Evolutionary conservation across 2,888 invertebrate species (phyloP).

Genomic region (Agonopterix heracliana): DNA sequence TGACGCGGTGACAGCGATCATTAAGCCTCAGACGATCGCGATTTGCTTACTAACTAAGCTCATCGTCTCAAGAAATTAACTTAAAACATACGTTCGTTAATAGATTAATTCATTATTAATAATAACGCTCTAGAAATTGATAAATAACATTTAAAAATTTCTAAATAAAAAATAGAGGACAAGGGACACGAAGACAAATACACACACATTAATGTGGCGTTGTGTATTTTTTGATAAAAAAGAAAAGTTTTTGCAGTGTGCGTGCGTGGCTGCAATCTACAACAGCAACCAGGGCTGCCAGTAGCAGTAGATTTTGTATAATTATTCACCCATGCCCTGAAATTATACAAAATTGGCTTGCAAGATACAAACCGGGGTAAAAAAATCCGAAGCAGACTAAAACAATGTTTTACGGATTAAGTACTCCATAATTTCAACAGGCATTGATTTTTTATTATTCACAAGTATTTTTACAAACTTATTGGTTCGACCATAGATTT

Average conservation of each 20-base stretch:
- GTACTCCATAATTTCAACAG: too few species aligned
- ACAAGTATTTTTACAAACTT: too few species aligned
- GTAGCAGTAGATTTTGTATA: too few species aligned
- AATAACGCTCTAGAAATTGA: neutral
- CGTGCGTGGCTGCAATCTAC: neutral
- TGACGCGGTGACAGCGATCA: conserved; percentile 28
- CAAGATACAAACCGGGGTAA: too few species aligned
- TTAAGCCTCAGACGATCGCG: conserved; percentile 29
- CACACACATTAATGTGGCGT: conserved; percentile 10
- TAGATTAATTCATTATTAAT: conserved; percentile 21
- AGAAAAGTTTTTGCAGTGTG: neutral
- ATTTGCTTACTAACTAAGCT: conserved; percentile 18
- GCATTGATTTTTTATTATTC: too few species aligned
- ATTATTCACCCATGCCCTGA: too few species aligned
- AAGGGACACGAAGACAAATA: conserved; percentile 45
- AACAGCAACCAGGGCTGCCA: too few species aligned
- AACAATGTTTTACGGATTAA: too few species aligned
- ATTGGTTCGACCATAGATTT: too few species aligned
- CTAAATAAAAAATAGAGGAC: conserved; percentile 26
- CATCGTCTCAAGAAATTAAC: conserved; percentile 17
- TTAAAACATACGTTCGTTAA: conserved; percentile 12
- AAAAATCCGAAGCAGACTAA: too few species aligned
- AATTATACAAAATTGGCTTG: too few species aligned
- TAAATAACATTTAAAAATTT: conserved; percentile 17
- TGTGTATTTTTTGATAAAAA: too few species aligned